Evolutionary conservation across 2,888 invertebrate genomes (phyloP).

Genomic region (Eilema griseolum): DNA sequence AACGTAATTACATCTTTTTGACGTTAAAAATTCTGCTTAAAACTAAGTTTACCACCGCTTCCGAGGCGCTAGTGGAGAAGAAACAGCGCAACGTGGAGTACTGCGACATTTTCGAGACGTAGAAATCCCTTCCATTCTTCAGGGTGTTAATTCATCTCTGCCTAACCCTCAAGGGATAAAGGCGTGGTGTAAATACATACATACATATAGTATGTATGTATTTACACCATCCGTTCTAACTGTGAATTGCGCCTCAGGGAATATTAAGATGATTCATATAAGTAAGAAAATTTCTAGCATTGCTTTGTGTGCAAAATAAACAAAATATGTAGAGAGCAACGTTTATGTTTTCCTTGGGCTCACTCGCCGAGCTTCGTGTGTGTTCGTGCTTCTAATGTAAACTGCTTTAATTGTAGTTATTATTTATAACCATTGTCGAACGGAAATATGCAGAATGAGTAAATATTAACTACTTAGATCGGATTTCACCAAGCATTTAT

Average conservation of each 20-base stretch:
- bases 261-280: not conserved
- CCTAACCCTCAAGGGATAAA: no score
- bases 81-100: no score
- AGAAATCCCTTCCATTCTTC: no score
- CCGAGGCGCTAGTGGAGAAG: no score
- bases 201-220: no score
- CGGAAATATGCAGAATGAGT: slow-evolving; percentile 24
- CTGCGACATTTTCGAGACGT: no score
- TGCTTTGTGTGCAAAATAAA: slow-evolving; percentile 13
- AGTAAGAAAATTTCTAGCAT: not conserved
- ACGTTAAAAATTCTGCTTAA: no score
- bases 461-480: not conserved
- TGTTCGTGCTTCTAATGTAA: slow-evolving; percentile 7
- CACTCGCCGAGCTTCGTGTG: not conserved
- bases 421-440: slow-evolving; percentile 10
- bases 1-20: no score
- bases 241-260: not conserved
- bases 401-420: slow-evolving; percentile 12
- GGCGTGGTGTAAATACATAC: no score
- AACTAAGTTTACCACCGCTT: no score
- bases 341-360: slow-evolving; percentile 24
- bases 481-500: not conserved
- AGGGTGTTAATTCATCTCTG: no score
- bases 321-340: slow-evolving; percentile 21
- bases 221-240: not conserved